Evolutionary conservation across 2,888 invertebrate genomes (phyloP).

Genomic region (Coremacera marginata): DNA sequence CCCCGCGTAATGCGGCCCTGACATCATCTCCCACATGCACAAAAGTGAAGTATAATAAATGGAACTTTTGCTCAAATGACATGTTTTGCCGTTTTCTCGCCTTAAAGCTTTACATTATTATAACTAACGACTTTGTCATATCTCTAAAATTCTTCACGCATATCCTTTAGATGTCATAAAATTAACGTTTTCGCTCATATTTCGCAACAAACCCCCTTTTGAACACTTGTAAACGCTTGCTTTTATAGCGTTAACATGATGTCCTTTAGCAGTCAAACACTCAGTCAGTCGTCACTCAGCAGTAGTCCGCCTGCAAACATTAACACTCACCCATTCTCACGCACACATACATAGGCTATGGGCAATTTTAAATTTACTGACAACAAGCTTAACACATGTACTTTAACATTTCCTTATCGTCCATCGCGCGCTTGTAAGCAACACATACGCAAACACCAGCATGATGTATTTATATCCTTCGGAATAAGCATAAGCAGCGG

Average conservation of each 20-base stretch:
- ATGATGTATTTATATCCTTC: not conserved
- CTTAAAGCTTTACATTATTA: too few relatives aligned
- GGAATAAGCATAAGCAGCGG: too few relatives aligned
- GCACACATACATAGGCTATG: not conserved
- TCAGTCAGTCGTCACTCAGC: conserved; percentile 10
- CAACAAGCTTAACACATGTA: conserved; percentile 25
- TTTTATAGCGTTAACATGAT: conserved; percentile 20
- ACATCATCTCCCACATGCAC: too few relatives aligned
- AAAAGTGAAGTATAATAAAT: too few relatives aligned
- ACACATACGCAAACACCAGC: not conserved
- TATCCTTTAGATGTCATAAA: too few relatives aligned
- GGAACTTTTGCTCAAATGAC: too few relatives aligned
- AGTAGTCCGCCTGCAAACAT: not conserved
- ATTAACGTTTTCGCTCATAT: not conserved
- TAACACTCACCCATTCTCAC: not conserved
- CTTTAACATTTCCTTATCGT: conserved; percentile 25
- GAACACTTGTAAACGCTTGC: conserved; percentile 7
- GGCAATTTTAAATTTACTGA: conserved; percentile 24
- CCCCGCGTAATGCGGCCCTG: too few relatives aligned
- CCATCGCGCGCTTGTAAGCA: not conserved
- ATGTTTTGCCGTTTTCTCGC: too few relatives aligned
- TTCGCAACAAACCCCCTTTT: not conserved
- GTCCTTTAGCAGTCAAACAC: not conserved
- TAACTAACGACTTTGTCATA: too few relatives aligned
- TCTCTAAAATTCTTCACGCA: too few relatives aligned